A percentile compares a stretch with the other conserved stretches of the same genome.
Evolutionary conservation across 2,797 vertebrate species (phyloP).

Genomic region (Danio jaintianensis): DNA sequence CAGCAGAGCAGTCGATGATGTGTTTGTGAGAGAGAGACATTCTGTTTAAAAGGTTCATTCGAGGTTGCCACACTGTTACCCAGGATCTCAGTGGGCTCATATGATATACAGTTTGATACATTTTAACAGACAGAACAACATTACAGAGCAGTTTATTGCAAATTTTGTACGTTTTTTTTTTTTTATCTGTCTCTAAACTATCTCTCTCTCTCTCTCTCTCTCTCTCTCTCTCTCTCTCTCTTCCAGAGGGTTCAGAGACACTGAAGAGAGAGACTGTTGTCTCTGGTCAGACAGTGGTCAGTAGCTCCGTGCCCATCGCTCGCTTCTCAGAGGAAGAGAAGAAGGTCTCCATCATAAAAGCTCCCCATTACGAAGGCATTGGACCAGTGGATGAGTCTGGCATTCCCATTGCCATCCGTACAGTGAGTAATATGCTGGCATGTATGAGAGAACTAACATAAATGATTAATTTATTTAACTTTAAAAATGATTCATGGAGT

Average conservation of each 20-base stretch:
- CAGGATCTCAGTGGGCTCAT: background rate
- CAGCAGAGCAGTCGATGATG: background rate
- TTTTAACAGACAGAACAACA: background rate
- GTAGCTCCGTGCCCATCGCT: conserved; percentile 89
- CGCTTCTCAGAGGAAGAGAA: conserved; percentile 94
- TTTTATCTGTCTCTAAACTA: background rate
- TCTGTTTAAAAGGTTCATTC: conserved; percentile 1
- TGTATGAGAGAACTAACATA: conserved; percentile 30
- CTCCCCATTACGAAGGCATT: conserved; percentile 96
- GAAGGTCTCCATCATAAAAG: conserved; percentile 94
- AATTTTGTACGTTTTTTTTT: too few species aligned
- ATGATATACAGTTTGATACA: background rate
- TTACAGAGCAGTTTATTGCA: too few species aligned
- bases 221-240: background rate
- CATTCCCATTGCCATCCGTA: conserved; percentile 97
- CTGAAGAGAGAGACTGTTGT: conserved; percentile 85
- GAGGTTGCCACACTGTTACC: background rate
- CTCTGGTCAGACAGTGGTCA: conserved; percentile 77
- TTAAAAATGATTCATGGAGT: background rate
- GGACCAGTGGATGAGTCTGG: conserved; percentile 97
- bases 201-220: background rate
- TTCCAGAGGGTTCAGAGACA: conserved; percentile 85
- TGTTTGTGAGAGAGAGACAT: background rate
- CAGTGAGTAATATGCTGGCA: conserved; percentile 80
- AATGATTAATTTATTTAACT: background rate